Conservation (phyloP, 2,113 vertebrate species). For the Thryonomys swinderianus region DNA sequence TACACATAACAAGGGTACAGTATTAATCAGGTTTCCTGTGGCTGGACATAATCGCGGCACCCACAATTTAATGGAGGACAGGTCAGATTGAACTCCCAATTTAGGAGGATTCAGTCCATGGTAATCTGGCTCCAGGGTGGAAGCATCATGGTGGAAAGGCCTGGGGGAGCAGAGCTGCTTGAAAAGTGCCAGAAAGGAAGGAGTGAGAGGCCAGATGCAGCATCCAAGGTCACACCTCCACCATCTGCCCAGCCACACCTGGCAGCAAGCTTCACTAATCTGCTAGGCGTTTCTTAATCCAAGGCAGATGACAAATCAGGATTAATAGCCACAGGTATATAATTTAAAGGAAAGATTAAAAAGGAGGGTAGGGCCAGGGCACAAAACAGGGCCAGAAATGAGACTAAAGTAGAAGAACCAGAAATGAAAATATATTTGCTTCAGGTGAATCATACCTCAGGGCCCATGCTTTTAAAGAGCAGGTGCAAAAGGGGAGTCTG, state of each 20-base stretch:
- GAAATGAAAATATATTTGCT: background rate
- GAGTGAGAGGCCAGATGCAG: background rate
- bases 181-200: background rate
- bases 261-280: background rate
- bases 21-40: background rate
- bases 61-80: background rate
- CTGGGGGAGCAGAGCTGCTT: background rate
- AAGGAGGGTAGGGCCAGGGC: background rate
- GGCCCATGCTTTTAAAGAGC: background rate
- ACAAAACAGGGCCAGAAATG: constrained; percentile 20
- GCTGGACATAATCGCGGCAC: background rate
- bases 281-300: background rate
- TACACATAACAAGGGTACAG: background rate
- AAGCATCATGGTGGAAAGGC: background rate
- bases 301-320: background rate
- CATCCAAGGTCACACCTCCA: background rate
- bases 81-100: background rate
- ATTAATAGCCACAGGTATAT: background rate
- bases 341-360: background rate
- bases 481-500: background rate
- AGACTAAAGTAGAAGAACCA: background rate
- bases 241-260: background rate
- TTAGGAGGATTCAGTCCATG: background rate
- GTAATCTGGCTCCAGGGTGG: background rate
- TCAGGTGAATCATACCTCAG: background rate